Evolutionary conservation across 2,888 invertebrate species (phyloP).

Genomic region (Abscondita cerata): DNA sequence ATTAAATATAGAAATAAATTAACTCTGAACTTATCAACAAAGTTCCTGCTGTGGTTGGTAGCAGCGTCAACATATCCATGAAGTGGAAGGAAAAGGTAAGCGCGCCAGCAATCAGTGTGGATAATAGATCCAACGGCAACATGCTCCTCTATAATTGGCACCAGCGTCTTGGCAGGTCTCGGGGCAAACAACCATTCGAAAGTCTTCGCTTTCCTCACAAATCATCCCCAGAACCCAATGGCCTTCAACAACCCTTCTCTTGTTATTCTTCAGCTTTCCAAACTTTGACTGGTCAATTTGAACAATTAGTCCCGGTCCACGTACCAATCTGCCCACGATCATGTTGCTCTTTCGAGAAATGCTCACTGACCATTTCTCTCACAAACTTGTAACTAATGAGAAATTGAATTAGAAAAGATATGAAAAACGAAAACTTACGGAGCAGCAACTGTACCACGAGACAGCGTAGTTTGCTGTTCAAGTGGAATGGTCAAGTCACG

Average conservation of each 20-base stretch:
- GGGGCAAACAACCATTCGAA: too few relatives aligned
- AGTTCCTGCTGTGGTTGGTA: conserved; percentile 25
- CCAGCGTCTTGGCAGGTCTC: too few relatives aligned
- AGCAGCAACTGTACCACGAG: neutral
- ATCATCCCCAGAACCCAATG: too few relatives aligned
- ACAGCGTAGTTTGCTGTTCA: neutral
- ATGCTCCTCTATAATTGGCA: neutral
- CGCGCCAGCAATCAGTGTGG: neutral
- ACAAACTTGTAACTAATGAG: too few relatives aligned
- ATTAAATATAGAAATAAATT: too few relatives aligned
- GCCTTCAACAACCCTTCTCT: too few relatives aligned
- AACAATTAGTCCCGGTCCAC: too few relatives aligned
- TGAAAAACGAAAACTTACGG: neutral
- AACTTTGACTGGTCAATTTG: too few relatives aligned
- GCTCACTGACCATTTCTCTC: neutral
- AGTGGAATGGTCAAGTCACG: neutral
- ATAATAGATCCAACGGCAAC: neutral
- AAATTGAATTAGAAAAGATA: neutral
- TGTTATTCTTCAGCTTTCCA: too few relatives aligned
- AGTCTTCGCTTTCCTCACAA: too few relatives aligned
- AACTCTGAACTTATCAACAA: neutral
- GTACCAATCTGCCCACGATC: too few relatives aligned
- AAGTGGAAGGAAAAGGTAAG: neutral
- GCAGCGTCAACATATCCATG: neutral
- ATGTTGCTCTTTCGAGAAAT: neutral